Evolutionary conservation across 2,113 vertebrate species (phyloP).

Genomic region (Amphiprion percula): DNA sequence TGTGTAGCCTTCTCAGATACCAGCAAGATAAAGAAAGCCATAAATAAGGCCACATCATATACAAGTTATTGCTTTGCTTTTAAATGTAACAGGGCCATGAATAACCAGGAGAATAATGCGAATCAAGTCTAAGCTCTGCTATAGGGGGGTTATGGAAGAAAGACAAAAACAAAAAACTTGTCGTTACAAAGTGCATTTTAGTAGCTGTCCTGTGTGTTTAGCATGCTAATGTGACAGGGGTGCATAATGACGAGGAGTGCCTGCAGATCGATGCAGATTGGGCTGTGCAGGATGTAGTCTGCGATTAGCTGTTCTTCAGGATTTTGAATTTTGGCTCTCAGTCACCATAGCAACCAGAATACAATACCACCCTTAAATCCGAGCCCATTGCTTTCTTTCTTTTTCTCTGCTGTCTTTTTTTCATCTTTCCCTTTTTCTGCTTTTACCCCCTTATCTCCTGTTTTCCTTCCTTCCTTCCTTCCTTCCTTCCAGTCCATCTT

Average conservation of each 20-base stretch:
- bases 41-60: slow-evolving; percentile 71
- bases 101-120: slow-evolving; percentile 60
- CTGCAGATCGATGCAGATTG: slow-evolving; percentile 74
- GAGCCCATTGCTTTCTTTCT: slow-evolving; percentile 52
- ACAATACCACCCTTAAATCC: slow-evolving; percentile 78
- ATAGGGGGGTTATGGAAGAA: slow-evolving; percentile 35
- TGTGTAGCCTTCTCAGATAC: slow-evolving; percentile 86
- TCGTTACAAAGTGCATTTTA: slow-evolving; percentile 65
- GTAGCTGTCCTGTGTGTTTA: slow-evolving; percentile 51
- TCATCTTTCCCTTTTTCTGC: not conserved
- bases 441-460: not conserved
- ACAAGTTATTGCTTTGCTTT: slow-evolving; percentile 72
- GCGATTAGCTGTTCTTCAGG: slow-evolving; percentile 76
- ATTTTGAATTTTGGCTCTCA: slow-evolving; percentile 80
- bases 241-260: slow-evolving; percentile 55
- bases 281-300: slow-evolving; percentile 71
- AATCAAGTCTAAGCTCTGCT: slow-evolving; percentile 53
- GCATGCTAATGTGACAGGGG: slow-evolving; percentile 65
- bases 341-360: slow-evolving; percentile 83
- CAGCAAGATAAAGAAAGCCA: slow-evolving; percentile 79
- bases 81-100: slow-evolving; percentile 72
- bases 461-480: not conserved
- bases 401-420: slow-evolving; percentile 4
- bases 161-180: slow-evolving; percentile 8
- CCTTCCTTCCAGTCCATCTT: not conserved